A percentile compares a stretch with the other conserved stretches of the same genome.
phyloP scores from a whole-genome alignment of 1,140 invertebrate species.

The Argopecten irradians region DNA sequence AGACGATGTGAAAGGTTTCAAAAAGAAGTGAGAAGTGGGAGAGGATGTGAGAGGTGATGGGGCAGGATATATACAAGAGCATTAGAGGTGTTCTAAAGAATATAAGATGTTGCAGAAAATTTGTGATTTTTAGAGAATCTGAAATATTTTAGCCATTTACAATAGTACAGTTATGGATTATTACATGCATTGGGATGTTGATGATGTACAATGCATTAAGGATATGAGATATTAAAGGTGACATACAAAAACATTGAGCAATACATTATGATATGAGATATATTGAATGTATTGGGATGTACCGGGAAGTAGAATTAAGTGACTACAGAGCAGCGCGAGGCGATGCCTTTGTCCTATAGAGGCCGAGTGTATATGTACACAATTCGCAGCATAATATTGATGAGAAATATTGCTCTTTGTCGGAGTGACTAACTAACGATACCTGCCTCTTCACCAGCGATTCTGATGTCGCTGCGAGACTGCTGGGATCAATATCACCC shows the following conservation, averaged over 20 bases:
- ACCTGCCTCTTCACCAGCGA: neutral
- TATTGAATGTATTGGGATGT: neutral
- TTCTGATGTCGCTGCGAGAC: neutral
- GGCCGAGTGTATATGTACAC: constrained; percentile 15
- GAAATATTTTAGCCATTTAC: neutral
- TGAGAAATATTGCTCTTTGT: constrained; percentile 22
- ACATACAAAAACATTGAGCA: too few species aligned
- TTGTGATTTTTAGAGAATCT: neutral
- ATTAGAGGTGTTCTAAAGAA: neutral
- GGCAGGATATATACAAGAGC: neutral
- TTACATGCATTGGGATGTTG: neutral
- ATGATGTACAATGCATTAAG: neutral
- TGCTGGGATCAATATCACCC: neutral
- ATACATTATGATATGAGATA: too few species aligned
- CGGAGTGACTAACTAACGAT: constrained; percentile 16
- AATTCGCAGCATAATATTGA: constrained; percentile 9
- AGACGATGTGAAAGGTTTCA: neutral
- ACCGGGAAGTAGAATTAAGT: neutral
- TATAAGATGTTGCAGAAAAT: neutral
- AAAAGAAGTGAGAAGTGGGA: neutral
- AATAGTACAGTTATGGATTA: neutral
- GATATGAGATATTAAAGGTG: neutral
- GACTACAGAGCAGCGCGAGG: neutral
- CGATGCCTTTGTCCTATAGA: neutral
- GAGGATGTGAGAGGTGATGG: neutral